These are phyloP conservation scores for Patella ulyssiponensis DNA, from an alignment of 2,888 invertebrate species.

Conservation along the genomic window DNA sequence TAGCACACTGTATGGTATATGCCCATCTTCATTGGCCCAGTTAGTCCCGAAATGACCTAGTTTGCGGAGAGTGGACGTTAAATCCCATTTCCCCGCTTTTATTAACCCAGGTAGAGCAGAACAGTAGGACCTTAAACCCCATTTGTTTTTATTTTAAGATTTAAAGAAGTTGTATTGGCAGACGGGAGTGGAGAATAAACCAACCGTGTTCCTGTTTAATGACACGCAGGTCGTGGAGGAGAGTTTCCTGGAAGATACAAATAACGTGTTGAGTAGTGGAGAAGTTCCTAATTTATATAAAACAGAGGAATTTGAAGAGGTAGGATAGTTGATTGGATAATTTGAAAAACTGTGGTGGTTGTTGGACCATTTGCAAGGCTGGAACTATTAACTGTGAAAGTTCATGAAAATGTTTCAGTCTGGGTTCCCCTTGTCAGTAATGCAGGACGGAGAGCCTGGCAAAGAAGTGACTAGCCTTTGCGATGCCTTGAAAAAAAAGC, in stretches of 20 bases:
- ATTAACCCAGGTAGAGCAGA: neutral
- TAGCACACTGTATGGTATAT: too few species aligned
- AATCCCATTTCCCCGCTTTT: too few species aligned
- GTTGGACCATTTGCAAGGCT: neutral
- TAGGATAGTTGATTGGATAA: conserved; percentile 68
- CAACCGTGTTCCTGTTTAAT: conserved; percentile 86
- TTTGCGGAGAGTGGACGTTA: too few species aligned
- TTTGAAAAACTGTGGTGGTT: neutral
- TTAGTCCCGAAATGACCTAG: too few species aligned
- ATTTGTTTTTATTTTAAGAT: conserved; percentile 73
- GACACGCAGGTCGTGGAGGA: conserved; percentile 88
- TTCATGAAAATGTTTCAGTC: too few species aligned
- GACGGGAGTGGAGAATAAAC: conserved; percentile 83
- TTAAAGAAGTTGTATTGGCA: conserved; percentile 82
- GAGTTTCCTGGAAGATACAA: conserved; percentile 88
- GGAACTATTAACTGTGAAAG: too few species aligned
- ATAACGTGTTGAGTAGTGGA: conserved; percentile 89
- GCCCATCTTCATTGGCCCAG: too few species aligned
- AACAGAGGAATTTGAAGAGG: conserved; percentile 90
- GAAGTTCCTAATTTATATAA: conserved; percentile 91
- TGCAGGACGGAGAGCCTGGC: too few species aligned
- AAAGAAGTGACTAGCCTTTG: too few species aligned
- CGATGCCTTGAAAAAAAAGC: too few species aligned
- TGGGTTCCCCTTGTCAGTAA: too few species aligned
- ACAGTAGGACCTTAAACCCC: neutral